Evolutionary conservation across 2,113 vertebrate species (phyloP).

Genomic region (Neolamprologus falcicula): DNA sequence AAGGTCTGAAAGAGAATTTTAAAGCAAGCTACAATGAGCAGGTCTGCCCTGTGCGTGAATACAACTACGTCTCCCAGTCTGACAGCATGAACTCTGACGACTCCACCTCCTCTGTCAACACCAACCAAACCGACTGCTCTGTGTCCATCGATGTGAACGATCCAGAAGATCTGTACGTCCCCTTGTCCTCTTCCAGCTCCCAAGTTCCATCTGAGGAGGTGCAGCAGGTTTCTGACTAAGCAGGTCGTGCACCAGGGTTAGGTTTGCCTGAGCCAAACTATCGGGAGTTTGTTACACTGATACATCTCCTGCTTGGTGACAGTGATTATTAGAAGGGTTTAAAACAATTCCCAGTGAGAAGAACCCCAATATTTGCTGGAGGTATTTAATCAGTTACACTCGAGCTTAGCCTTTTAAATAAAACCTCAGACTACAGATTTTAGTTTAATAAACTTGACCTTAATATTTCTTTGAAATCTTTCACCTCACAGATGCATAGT

Average conservation of each 20-base stretch:
- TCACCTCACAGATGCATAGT: not conserved
- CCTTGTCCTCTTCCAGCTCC: not conserved
- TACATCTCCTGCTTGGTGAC: not conserved
- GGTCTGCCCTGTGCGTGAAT: conserved; percentile 80
- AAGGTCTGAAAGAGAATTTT: conserved; percentile 80
- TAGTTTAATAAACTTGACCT: not conserved
- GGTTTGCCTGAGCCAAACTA: not conserved
- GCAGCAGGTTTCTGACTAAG: not conserved
- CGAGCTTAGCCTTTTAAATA: not conserved
- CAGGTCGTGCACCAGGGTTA: not conserved
- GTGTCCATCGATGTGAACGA: not conserved
- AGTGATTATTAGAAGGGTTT: not conserved
- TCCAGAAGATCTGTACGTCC: conserved; percentile 7
- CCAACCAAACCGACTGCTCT: conserved; percentile 33
- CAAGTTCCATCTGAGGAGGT: not conserved
- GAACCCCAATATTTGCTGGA: not conserved
- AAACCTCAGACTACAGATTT: not conserved
- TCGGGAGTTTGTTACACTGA: not conserved
- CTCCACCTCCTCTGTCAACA: conserved; percentile 8
- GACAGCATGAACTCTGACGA: conserved; percentile 21
- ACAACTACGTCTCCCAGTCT: conserved; percentile 23
- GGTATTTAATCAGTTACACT: not conserved
- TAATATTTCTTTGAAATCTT: not conserved
- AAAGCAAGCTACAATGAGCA: conserved; percentile 81
- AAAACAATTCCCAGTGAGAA: not conserved